These are phyloP conservation scores for Xiphorhynchus elegans DNA, from an alignment of 2,113 vertebrate species.

Conservation along the genomic window DNA sequence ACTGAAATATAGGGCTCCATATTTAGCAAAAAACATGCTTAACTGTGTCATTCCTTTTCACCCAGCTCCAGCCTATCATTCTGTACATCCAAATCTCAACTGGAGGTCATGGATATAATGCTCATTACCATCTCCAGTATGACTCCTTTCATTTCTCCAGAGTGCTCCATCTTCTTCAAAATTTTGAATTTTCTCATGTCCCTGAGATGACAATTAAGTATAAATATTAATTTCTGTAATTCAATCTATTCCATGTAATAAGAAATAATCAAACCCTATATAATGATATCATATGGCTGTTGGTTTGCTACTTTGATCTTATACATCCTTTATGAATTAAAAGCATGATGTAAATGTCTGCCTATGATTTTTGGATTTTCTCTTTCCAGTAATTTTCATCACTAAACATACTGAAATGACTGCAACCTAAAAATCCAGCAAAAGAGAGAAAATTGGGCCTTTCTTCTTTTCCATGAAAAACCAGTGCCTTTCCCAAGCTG, in stretches of 20 bases:
- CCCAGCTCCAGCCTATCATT: neutral
- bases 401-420: neutral
- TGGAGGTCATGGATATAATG: neutral
- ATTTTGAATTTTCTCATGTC: neutral
- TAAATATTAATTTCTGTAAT: neutral
- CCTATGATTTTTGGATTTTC: neutral
- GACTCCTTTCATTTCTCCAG: neutral
- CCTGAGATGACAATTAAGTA: neutral
- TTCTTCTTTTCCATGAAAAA: neutral
- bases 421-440: neutral
- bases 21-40: neutral
- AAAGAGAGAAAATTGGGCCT: neutral
- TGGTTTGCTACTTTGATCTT: neutral
- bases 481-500: neutral
- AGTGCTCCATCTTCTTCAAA: neutral
- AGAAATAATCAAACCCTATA: neutral
- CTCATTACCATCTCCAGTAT: neutral
- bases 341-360: neutral
- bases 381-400: neutral
- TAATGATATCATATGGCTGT: accelerated
- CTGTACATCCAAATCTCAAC: neutral
- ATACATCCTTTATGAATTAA: neutral
- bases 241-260: neutral
- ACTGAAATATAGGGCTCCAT: neutral
- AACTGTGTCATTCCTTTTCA: neutral